phyloP scores from a whole-genome alignment of 2,113 vertebrate genomes.

The Seriola quinqueradiata region DNA sequence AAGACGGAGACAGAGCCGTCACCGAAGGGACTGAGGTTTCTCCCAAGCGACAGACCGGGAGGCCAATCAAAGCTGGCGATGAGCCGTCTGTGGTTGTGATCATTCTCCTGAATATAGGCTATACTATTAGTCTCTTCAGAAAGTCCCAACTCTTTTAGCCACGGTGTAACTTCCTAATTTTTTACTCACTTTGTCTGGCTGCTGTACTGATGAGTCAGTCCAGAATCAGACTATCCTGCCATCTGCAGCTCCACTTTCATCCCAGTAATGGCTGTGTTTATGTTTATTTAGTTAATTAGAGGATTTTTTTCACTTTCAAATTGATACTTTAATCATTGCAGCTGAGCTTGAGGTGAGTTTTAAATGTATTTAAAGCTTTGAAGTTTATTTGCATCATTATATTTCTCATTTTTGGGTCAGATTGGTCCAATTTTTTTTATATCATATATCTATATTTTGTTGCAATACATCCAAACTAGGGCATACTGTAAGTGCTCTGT shows the following conservation, averaged over 20 bases:
- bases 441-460: neutral
- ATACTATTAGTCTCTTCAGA: constrained; percentile 64
- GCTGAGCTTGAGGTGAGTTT: constrained; percentile 33
- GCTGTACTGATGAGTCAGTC: constrained; percentile 47
- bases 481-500: constrained; percentile 1
- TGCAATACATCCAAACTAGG: constrained; percentile 23
- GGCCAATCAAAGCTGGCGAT: constrained; percentile 72
- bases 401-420: neutral
- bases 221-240: constrained; percentile 70
- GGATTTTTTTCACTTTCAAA: constrained; percentile 59
- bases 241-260: constrained; percentile 74
- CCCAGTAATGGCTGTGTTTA: constrained; percentile 66
- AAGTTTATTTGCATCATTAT: constrained; percentile 26
- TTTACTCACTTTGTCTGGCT: constrained; percentile 65
- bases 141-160: constrained; percentile 60
- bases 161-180: constrained; percentile 56
- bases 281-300: constrained; percentile 67
- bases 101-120: constrained; percentile 69
- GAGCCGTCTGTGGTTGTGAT: constrained; percentile 67
- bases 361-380: constrained; percentile 30
- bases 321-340: constrained; percentile 49
- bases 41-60: constrained; percentile 65
- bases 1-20: constrained; percentile 79
- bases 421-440: neutral
- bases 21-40: constrained; percentile 63